These are phyloP conservation scores for Lophura nycthemera DNA, from an alignment of 2,113 vertebrate genomes.

Conservation along the genomic window DNA sequence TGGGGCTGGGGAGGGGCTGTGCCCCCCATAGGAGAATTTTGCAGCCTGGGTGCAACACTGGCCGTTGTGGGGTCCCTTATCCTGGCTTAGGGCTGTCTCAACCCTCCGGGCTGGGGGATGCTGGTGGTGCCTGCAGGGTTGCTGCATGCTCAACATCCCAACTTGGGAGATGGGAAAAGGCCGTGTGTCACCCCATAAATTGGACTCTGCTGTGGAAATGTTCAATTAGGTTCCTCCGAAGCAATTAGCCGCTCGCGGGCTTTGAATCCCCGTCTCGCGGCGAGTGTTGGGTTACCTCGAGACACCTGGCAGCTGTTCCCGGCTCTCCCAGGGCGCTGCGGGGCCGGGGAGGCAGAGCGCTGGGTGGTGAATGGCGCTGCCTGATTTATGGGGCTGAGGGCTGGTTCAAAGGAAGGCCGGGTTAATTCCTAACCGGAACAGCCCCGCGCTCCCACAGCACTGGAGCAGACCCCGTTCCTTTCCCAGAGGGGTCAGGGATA, in stretches of 20 bases:
- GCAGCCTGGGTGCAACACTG: neutral
- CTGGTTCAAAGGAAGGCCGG: constrained; percentile 75
- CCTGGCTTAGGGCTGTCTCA: neutral
- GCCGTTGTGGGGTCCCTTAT: neutral
- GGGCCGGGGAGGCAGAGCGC: constrained; percentile 63
- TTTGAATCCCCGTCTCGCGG: constrained; percentile 43
- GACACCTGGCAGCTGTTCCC: constrained; percentile 74
- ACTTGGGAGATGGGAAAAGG: neutral
- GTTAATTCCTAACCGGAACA: constrained; percentile 75
- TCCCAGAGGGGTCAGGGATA: constrained; percentile 16
- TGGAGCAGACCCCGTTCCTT: neutral
- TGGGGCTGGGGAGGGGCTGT: neutral
- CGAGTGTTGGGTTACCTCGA: constrained; percentile 66
- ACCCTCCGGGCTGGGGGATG: neutral
- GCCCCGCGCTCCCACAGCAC: constrained; percentile 47
- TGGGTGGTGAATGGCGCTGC: constrained; percentile 73
- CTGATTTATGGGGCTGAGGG: constrained; percentile 70
- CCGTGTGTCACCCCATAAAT: constrained; percentile 52
- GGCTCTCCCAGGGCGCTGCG: constrained; percentile 50
- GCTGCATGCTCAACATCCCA: neutral
- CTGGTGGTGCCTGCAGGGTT: neutral
- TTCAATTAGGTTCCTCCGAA: constrained; percentile 67
- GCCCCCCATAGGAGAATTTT: neutral
- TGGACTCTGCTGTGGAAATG: constrained; percentile 67
- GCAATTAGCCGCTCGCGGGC: constrained; percentile 47